A percentile compares a stretch with the other conserved stretches of the same genome.
Conservation (phyloP, 2,797 vertebrate species). For the Nasua narica region DNA sequence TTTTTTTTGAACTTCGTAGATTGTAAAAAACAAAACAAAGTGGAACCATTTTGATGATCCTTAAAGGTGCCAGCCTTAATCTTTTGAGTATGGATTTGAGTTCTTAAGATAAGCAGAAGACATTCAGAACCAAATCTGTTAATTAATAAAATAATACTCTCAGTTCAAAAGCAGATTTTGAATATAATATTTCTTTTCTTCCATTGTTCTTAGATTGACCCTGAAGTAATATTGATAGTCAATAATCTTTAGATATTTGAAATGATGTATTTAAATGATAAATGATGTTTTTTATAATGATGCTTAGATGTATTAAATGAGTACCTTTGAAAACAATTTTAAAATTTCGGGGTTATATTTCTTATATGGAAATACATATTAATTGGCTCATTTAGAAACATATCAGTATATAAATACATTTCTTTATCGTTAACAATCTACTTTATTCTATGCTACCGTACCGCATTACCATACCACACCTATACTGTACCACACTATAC, state of each 20-base stretch:
- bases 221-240: neutral
- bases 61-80: neutral
- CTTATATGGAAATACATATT: neutral
- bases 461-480: neutral
- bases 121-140: neutral
- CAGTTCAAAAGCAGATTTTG: neutral
- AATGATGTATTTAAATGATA: neutral
- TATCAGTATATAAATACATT: neutral
- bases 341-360: neutral
- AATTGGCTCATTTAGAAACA: neutral
- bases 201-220: constrained; percentile 58
- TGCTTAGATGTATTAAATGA: neutral
- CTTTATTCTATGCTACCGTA: neutral
- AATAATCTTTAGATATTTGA: neutral
- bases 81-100: neutral
- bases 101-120: constrained; percentile 16
- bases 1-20: neutral
- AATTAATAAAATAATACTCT: neutral
- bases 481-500: too few relatives aligned
- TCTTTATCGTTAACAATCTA: neutral
- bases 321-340: neutral
- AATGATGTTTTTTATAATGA: neutral
- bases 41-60: neutral
- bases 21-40: neutral
- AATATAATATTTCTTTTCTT: constrained; percentile 27